Evolutionary conservation across 2,113 vertebrate genomes (phyloP), one percentile per base, ranked within the genome.

Genomic region (Austrofundulus limnaeus): DNA sequence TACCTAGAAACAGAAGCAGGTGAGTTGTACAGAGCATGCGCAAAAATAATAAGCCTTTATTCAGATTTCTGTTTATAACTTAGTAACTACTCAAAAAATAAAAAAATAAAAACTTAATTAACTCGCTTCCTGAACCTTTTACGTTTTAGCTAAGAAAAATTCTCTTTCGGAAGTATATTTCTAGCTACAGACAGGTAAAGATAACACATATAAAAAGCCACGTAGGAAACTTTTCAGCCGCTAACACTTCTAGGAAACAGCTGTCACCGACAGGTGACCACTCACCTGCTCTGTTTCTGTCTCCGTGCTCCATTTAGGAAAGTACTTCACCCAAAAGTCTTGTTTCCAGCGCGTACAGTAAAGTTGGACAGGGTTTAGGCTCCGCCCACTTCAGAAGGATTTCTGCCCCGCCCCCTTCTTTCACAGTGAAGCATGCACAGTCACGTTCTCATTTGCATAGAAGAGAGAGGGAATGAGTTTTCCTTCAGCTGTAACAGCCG

Each of bases 391-490:
- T 2, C 5, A 34, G 10, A 5, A 34, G 4, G 31, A 34, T 49
- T 42, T 41, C 16, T 48, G n/a, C 64, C 59, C 78, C 31, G n/a
- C 25, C 52, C 13, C 25, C 42, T 5, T 13, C 69, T 41, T 67
- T 12, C 41, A 55, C 38, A 15, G 41, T 1, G 45, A 59, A 61
- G 45, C 66, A 17, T 28, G 66, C 41, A 1, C 46, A 42, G 55
- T 37, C 46, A 52, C 49, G 28, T 23, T 21, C 28, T 51, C 0
- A 83, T 83, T 74, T 82, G 78, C 81, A 79, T 84, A 49, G 3
- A 45, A 19, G 46, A 15, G 11, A 65, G 41, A n/a, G 17, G 42
- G 16, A 17, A 17, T 7, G 5, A 7, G 16, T 16, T 7, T 42
- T 43, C 60, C 21, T 49, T 1, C 11, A 39, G n/a, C 61, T n/a